phyloP scores from a whole-genome alignment of 2,888 invertebrate genomes.

The Kryphioiulus occultus region DNA sequence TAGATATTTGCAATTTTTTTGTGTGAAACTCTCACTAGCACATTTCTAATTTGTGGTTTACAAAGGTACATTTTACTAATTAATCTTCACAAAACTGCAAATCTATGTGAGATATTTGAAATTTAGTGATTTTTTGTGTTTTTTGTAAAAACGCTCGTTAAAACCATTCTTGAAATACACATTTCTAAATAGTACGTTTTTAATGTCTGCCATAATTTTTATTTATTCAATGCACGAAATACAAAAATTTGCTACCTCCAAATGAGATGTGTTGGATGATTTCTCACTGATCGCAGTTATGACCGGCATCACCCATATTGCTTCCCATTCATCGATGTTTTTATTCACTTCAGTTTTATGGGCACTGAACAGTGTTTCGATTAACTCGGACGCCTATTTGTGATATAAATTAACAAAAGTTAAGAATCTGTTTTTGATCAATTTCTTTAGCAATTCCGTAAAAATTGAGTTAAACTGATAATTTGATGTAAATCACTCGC shows the following conservation, averaged over 20 bases:
- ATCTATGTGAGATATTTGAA: too few species aligned
- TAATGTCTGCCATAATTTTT: too few species aligned
- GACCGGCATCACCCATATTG: slow-evolving; percentile 60
- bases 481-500: slow-evolving; percentile 59
- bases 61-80: too few species aligned
- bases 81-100: too few species aligned
- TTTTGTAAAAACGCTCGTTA: too few species aligned
- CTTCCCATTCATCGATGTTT: slow-evolving; percentile 55
- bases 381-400: slow-evolving; percentile 66
- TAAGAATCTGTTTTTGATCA: not conserved
- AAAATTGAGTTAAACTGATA: not conserved
- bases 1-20: too few species aligned
- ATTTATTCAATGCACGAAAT: not conserved
- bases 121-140: too few species aligned
- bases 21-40: too few species aligned
- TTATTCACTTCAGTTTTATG: slow-evolving; percentile 61
- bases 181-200: too few species aligned
- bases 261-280: slow-evolving; percentile 54
- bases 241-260: slow-evolving; percentile 45
- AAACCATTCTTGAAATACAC: too few species aligned
- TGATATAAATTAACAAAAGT: slow-evolving; percentile 44
- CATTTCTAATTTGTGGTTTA: too few species aligned
- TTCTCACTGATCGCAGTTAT: slow-evolving; percentile 57
- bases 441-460: too few species aligned
- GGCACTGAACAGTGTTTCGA: slow-evolving; percentile 67